Evolutionary conservation across 2,797 vertebrate genomes (phyloP).

Genomic region (Vespertilio murinus): DNA sequence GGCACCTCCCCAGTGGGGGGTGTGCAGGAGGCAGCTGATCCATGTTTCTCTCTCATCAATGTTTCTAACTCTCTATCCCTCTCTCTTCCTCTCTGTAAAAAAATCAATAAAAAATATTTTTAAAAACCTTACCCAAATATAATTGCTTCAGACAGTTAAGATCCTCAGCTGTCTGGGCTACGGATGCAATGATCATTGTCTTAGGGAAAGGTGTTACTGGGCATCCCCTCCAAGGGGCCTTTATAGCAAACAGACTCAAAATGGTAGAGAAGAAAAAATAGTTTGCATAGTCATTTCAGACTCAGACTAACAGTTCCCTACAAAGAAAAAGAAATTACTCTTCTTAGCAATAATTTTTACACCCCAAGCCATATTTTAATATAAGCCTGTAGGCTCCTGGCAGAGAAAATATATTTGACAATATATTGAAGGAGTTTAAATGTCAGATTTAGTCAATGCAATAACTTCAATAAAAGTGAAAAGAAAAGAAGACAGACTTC

Average conservation of each 20-base stretch:
- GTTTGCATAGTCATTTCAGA: slow-evolving; percentile 10
- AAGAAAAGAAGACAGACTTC: neutral
- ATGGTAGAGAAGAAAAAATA: neutral
- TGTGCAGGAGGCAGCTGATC: too few relatives aligned
- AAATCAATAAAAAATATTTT: too few relatives aligned
- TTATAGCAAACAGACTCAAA: slow-evolving; percentile 12
- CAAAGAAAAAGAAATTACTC: slow-evolving; percentile 52
- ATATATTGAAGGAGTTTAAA: slow-evolving; percentile 49
- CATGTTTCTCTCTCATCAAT: too few relatives aligned
- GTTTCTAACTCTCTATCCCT: too few relatives aligned
- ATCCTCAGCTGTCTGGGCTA: neutral
- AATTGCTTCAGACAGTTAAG: neutral
- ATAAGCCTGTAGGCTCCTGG: slow-evolving; percentile 1
- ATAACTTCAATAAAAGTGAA: slow-evolving; percentile 43
- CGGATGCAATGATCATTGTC: neutral
- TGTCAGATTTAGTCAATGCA: slow-evolving; percentile 57
- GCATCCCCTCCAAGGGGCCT: neutral
- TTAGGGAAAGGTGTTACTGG: slow-evolving; percentile 13
- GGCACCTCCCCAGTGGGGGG: too few relatives aligned
- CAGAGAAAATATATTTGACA: slow-evolving; percentile 33
- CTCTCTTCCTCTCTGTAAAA: too few relatives aligned
- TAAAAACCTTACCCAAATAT: neutral
- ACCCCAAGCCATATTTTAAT: slow-evolving; percentile 60
- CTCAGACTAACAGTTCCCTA: slow-evolving; percentile 26
- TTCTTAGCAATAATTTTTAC: slow-evolving; percentile 45